These are phyloP conservation scores for Stomatorhinus walkeri DNA, from an alignment of 2,797 vertebrate genomes.

Conservation along the genomic window DNA sequence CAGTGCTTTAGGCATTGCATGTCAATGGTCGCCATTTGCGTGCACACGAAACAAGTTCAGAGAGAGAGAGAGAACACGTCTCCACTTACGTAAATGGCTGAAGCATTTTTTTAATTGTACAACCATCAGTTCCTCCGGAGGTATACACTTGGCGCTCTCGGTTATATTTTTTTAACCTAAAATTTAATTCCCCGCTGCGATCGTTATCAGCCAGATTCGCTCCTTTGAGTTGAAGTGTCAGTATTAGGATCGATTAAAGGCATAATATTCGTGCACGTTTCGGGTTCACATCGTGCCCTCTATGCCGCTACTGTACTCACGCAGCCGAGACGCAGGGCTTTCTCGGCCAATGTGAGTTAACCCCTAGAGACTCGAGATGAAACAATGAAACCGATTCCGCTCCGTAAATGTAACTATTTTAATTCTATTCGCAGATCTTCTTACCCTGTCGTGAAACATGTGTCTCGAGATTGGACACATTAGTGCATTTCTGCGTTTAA, in stretches of 20 bases:
- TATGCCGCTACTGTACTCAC: conserved; percentile 28
- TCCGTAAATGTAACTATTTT: not conserved
- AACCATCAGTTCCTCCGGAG: conserved; percentile 24
- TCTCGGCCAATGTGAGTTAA: conserved; percentile 28
- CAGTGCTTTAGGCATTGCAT: not conserved
- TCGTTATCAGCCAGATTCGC: not conserved
- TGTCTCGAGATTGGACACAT: not conserved
- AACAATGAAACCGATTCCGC: conserved; percentile 38
- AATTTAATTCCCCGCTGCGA: not conserved
- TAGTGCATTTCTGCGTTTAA: not conserved
- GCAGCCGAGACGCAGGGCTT: conserved; percentile 30
- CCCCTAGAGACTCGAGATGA: conserved; percentile 41
- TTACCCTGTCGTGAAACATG: not conserved
- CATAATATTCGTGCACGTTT: not conserved
- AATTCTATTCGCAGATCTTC: not conserved
- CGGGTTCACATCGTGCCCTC: conserved; percentile 26
- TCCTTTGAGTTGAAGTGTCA: not conserved
- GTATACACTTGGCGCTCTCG: conserved; percentile 6
- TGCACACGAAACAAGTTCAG: conserved; percentile 43
- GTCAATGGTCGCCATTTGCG: conserved; percentile 44
- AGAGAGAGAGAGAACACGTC: conserved; percentile 35
- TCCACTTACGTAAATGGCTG: conserved; percentile 48
- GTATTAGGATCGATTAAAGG: not conserved
- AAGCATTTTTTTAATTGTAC: conserved; percentile 42
- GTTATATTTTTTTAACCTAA: not conserved